phyloP scores from a whole-genome alignment of 2,888 invertebrate genomes.

The Pseudoips prasinana region DNA sequence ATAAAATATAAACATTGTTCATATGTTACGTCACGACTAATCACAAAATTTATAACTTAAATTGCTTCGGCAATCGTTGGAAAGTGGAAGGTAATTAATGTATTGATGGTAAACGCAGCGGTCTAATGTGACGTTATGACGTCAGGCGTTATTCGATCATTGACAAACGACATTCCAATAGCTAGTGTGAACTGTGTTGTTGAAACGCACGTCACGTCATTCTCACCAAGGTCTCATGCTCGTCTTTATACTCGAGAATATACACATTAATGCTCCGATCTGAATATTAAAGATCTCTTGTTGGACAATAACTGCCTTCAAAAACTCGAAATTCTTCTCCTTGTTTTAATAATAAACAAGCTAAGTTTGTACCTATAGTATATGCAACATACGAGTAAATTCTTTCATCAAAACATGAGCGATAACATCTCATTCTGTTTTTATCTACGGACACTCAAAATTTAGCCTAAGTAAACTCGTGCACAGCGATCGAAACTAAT shows the following conservation, averaged over 20 bases:
- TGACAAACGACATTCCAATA: slow-evolving; percentile 79
- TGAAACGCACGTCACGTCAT: slow-evolving; percentile 69
- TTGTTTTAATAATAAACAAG: slow-evolving; percentile 13
- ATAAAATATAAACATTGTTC: slow-evolving; percentile 49
- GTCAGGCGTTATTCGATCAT: slow-evolving; percentile 75
- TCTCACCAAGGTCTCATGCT: slow-evolving; percentile 65
- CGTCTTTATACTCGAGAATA: slow-evolving; percentile 55
- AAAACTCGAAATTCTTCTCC: slow-evolving; percentile 26
- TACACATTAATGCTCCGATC: slow-evolving; percentile 40
- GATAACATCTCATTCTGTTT: too few species aligned
- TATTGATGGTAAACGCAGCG: slow-evolving; percentile 51
- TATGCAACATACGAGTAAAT: too few species aligned
- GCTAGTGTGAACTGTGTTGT: slow-evolving; percentile 68
- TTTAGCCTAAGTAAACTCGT: too few species aligned
- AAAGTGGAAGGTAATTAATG: slow-evolving; percentile 61
- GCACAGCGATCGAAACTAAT: slow-evolving; percentile 38
- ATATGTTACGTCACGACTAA: slow-evolving; percentile 54
- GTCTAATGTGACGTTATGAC: slow-evolving; percentile 64
- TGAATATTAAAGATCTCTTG: slow-evolving; percentile 40
- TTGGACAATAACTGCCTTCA: slow-evolving; percentile 29
- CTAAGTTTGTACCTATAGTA: background rate
- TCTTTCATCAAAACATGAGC: too few species aligned
- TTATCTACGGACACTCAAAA: too few species aligned
- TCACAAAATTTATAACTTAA: slow-evolving; percentile 36
- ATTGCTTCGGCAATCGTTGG: slow-evolving; percentile 15